phyloP scores from a whole-genome alignment of 2,113 vertebrate genomes.

The Microcebus ravelobensis region DNA sequence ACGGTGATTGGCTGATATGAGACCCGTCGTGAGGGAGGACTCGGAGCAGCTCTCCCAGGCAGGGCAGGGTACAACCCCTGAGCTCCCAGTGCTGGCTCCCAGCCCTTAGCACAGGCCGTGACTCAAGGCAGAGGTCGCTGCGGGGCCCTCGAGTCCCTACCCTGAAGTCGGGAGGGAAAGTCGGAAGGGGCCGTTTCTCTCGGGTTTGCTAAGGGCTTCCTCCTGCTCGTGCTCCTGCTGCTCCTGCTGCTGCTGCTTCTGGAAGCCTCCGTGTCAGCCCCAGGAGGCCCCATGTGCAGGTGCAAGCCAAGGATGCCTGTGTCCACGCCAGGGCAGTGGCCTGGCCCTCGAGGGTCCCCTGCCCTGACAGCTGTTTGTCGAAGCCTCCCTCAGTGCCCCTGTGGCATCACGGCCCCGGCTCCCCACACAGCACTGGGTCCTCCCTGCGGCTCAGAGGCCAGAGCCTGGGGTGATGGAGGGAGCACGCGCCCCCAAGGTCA shows the following conservation, averaged over 20 bases:
- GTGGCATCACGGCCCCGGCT: background rate
- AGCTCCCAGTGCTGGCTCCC: too few species aligned
- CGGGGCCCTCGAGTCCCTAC: background rate
- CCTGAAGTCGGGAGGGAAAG: background rate
- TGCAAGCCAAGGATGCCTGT: background rate
- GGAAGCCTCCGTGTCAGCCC: background rate
- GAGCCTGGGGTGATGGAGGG: background rate
- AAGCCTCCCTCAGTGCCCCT: background rate
- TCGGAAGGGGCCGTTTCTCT: background rate
- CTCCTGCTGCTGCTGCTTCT: background rate
- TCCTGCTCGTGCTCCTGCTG: too few species aligned
- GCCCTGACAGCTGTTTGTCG: background rate
- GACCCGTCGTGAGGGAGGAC: too few species aligned
- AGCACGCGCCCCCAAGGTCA: background rate
- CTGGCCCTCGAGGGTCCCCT: background rate
- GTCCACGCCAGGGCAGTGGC: background rate
- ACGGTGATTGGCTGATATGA: background rate
- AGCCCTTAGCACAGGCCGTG: background rate
- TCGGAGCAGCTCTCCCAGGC: accelerated
- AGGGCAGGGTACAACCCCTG: too few species aligned
- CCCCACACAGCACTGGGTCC: too few species aligned
- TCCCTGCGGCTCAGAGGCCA: background rate
- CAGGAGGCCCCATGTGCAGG: background rate
- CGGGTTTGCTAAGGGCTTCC: background rate
- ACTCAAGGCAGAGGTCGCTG: background rate